These are phyloP conservation scores for Anhinga anhinga DNA, from an alignment of 2,113 vertebrate species.

Conservation along the genomic window DNA sequence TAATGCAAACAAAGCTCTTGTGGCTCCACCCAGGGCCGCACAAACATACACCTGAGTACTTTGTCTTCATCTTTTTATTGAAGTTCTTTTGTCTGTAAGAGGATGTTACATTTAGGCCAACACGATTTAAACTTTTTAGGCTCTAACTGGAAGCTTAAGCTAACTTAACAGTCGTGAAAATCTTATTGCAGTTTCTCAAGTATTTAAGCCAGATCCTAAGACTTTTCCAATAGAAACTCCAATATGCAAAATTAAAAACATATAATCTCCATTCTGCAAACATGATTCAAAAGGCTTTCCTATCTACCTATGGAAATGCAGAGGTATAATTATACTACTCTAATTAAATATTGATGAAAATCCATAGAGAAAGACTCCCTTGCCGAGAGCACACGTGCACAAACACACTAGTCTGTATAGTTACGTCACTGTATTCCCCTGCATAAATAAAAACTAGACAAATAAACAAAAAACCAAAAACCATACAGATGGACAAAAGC, in stretches of 20 bases:
- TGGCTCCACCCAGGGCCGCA: neutral
- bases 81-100: neutral
- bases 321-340: neutral
- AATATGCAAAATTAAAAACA: neutral
- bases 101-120: neutral
- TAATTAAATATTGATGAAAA: neutral
- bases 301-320: neutral
- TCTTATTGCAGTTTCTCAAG: neutral
- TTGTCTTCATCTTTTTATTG: neutral
- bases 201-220: neutral
- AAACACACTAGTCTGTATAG: neutral
- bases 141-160: neutral
- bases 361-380: neutral
- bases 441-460: neutral
- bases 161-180: neutral
- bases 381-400: neutral
- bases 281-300: neutral
- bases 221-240: neutral
- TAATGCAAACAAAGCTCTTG: neutral
- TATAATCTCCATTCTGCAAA: neutral
- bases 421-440: neutral
- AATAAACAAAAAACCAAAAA: neutral
- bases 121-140: neutral
- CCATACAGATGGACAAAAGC: neutral
- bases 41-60: neutral